Percentiles rank a stretch among this genome's conserved stretches.
Evolutionary conservation across 2,113 vertebrate genomes (phyloP).

Genomic region (Daboia siamensis): DNA sequence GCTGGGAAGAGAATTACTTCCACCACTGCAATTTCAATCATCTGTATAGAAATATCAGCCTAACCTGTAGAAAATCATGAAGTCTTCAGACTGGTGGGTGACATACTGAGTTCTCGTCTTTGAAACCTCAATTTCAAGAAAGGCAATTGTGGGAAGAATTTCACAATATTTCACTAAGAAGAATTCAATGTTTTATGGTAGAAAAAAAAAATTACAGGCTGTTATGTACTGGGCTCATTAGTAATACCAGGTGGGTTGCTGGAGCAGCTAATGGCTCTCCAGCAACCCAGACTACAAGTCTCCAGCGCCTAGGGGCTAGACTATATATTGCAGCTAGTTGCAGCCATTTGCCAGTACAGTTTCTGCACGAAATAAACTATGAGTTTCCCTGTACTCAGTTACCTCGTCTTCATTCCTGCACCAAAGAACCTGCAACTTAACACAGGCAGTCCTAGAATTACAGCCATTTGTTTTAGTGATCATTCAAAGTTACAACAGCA

Average conservation of each 20-base stretch:
- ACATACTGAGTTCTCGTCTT: conserved; percentile 14
- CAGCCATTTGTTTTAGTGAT: background rate
- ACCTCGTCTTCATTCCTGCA: no score
- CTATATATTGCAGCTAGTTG: no score
- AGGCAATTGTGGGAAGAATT: background rate
- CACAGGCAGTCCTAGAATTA: background rate
- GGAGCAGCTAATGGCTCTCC: no score
- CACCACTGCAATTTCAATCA: conserved; percentile 42
- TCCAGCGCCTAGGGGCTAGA: no score
- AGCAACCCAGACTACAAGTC: no score
- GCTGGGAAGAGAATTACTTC: conserved; percentile 47
- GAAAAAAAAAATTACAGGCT: background rate
- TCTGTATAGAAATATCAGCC: conserved; percentile 28
- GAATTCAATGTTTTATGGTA: background rate
- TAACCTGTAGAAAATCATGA: conserved; percentile 23
- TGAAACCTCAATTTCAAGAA: background rate
- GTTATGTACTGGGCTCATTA: no score
- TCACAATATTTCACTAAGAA: background rate
- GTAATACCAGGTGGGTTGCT: no score
- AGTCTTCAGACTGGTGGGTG: background rate
- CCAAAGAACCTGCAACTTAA: no score
- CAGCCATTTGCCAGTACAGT: no score
- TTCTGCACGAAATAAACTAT: no score
- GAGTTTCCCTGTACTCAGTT: no score
- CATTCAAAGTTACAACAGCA: background rate